A percentile compares a stretch with the other conserved stretches of the same genome.
phyloP scores from a whole-genome alignment of 1,140 invertebrate genomes.

The Harlomillsia oculata region DNA sequence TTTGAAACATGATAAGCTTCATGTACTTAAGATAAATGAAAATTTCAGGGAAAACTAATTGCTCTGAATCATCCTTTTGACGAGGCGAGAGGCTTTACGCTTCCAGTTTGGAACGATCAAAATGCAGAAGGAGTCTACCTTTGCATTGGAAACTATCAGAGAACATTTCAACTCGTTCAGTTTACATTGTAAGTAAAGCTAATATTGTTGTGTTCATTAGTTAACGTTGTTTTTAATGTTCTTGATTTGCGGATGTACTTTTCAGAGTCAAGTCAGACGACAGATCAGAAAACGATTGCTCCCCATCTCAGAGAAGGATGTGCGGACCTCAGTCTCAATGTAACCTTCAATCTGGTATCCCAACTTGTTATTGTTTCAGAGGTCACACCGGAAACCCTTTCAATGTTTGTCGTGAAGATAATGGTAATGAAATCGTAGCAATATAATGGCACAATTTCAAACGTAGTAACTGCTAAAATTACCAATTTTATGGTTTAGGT shows the following conservation, averaged over 20 bases:
- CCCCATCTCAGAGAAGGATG: not conserved
- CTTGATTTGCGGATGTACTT: not conserved
- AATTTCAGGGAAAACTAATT: not conserved
- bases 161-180: no score
- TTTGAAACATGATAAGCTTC: not conserved
- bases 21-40: not conserved
- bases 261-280: not conserved
- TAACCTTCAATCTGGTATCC: not conserved
- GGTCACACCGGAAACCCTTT: conserved; percentile 1
- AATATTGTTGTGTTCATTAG: not conserved
- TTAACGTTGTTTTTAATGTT: not conserved
- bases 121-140: no score
- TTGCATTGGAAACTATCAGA: no score
- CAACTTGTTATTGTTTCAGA: not conserved
- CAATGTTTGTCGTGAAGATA: not conserved
- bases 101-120: not conserved
- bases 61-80: not conserved
- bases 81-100: not conserved
- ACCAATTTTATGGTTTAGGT: not conserved
- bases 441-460: not conserved
- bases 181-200: no score
- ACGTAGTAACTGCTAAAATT: not conserved
- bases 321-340: not conserved
- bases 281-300: not conserved
- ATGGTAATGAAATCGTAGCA: not conserved